Evolutionary conservation across 1,140 invertebrate genomes (phyloP), one percentile per base, ranked within the genome.

Genomic region (Heliothis subflexa): DNA sequence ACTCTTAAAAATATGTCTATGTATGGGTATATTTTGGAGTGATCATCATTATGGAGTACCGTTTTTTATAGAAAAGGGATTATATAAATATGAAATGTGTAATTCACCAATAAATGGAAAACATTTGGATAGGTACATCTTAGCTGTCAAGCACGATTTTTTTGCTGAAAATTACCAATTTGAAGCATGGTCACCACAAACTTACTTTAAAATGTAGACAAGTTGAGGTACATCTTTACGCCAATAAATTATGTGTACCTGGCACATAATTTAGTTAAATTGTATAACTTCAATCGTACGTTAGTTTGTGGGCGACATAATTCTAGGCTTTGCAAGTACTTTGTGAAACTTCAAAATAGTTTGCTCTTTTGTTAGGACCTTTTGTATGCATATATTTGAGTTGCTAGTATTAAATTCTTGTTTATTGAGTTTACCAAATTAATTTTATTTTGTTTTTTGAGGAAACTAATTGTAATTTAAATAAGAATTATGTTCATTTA

Each of bases 161-260:
- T 40, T 40, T 40, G 5, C 0, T 0, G 9, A 40, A 40, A 40
- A 40, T 40, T 28, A 52, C 9, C 25, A 18, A 25, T 25, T 25
- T 25, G 64, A 66, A 11, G 0, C 40, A 72, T 73, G 68, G 79
- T 28, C 52, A 78, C 74, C 59, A 12, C 49, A 76, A 21, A 12
- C 50, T 66, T 66, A 77, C 66, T 80, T 80, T 80, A 80, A 80
- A 78, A 77, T 80, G 57, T 55, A 78, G 49, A 78, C 59, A 66
- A 71, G 66, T 76, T 62, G 49, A 72, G 47, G 4, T 71, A 55
- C 71, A 25, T 47, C 54, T 75, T 40, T 72, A 66, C 61, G 40
- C 57, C 57, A 13, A 71, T 70, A 59, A 62, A 76, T 71, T 62
- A 47, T 66, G 79, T 73, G 28, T 81, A 66, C 74, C 75, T 81